phyloP scores from a whole-genome alignment of 2,113 vertebrate genomes.

The Atractosteus spatula region DNA sequence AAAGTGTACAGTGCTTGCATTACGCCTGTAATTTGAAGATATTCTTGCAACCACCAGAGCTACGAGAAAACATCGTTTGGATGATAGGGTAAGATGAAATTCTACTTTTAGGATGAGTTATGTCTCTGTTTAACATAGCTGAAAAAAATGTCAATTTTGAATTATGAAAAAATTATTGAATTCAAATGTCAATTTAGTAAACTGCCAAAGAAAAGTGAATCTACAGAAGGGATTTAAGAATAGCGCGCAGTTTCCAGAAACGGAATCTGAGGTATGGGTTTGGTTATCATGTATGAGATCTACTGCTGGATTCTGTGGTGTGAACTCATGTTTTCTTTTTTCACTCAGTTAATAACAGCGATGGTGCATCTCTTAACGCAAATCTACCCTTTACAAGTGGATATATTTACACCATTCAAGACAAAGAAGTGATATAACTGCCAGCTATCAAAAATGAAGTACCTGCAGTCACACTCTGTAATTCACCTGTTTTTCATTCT shows the following conservation, averaged over 20 bases:
- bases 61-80: not conserved
- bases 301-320: not conserved
- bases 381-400: conserved; percentile 58
- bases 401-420: conserved; percentile 66
- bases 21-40: no score
- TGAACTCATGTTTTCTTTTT: conserved; percentile 6
- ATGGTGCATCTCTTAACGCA: conserved; percentile 58
- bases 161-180: no score
- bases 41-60: not conserved
- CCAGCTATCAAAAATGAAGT: conserved; percentile 75
- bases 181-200: no score
- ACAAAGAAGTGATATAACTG: conserved; percentile 60
- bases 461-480: conserved; percentile 69
- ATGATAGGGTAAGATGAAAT: conserved; percentile 13
- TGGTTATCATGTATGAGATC: no score
- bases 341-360: conserved; percentile 47
- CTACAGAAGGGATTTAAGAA: no score
- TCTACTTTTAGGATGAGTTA: not conserved
- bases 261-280: no score
- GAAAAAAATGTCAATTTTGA: no score
- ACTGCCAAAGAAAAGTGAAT: no score
- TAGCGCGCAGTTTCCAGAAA: no score
- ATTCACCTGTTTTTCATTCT: conserved; percentile 77
- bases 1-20: not conserved
- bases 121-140: not conserved